Base-by-base conservation (phyloP, 2,113 vertebrate genomes). In the Alces alces region DNA sequence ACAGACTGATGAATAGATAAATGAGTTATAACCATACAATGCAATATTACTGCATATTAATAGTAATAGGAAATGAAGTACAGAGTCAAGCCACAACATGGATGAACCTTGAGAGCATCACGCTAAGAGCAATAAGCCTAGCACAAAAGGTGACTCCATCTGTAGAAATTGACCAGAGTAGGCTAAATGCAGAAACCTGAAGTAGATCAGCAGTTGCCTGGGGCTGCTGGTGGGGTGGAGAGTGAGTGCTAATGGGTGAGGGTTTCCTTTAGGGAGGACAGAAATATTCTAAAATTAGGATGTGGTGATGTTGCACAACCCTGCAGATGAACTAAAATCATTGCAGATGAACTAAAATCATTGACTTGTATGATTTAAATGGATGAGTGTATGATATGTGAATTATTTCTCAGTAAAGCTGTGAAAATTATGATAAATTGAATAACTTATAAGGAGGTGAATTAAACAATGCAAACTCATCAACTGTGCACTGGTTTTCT, bases 191-290 rank as follows among this genome's bases (percentile, higher is more conserved):
- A 33, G 50, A 80, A 11, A 66, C 43, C 91, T 92, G 33, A 80
- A 73, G 12, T 28, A 27, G 55, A 60, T 60, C 21, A 76, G 10
- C 14, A 9, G 36, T 76, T 79, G 3, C 7, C 6, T 70, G 6
- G 28, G 45, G 14, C 17, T 83, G 2, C 47, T 2, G 1, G 7
- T 33, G 0, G 6, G 15, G 7, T 3, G 7, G 30, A 14, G 12
- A 78, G 19, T 66, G 25, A 47, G 19, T 58, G 14, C 30, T 16
- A 27, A 7, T 21, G 16, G 9, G 1, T 15, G 5, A 2, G 23
- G 14, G 8, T 45, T 58, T 86, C 36, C 23, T 80, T 27, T 55
- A 25, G 7, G 21, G 3, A 27, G 12, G 33, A 25, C 61, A 43
- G 73, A 58, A 70, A 50, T 79, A 30, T 39, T 85, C 52, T 39